Evolutionary conservation across 2,888 invertebrate species (phyloP).

Genomic region (Eupeodes luniger): DNA sequence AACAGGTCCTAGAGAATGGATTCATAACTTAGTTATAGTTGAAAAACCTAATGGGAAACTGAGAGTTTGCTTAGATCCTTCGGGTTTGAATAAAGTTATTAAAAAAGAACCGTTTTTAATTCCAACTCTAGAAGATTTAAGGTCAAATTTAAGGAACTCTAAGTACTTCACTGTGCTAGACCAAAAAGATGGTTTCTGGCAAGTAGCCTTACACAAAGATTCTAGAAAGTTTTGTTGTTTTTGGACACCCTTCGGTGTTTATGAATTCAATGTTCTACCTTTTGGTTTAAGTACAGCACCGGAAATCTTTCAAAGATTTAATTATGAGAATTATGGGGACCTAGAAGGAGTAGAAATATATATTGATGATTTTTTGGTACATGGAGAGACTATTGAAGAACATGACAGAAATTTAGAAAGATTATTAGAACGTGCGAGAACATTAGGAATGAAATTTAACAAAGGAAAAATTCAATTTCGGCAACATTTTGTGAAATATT

Average conservation of each 20-base stretch:
- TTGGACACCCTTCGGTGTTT: conserved; percentile 18
- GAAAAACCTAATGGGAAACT: background rate
- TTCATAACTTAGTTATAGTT: background rate
- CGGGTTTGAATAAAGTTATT: background rate
- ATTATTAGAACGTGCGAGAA: conserved; percentile 33
- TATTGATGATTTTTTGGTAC: conserved; percentile 48
- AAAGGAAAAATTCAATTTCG: conserved; percentile 77
- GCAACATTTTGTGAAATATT: conserved; percentile 77
- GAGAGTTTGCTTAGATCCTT: background rate
- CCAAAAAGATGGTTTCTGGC: background rate
- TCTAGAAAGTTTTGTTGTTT: background rate
- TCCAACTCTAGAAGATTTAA: background rate
- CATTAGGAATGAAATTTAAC: conserved; percentile 30
- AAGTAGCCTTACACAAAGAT: background rate
- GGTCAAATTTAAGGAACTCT: background rate
- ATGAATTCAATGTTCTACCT: conserved; percentile 46
- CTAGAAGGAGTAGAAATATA: conserved; percentile 57
- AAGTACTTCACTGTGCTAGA: background rate
- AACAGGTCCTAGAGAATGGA: background rate
- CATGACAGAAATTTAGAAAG: conserved; percentile 42
- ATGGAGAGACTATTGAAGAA: conserved; percentile 9
- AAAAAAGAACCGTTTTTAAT: background rate
- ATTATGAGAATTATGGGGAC: conserved; percentile 74
- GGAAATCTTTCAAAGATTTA: conserved; percentile 71
- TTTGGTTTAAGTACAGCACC: conserved; percentile 44